A percentile compares a stretch with the other conserved stretches of the same genome.
phyloP scores from a whole-genome alignment of 2,797 vertebrate genomes.

The Lepilemur ruficaudatus region DNA sequence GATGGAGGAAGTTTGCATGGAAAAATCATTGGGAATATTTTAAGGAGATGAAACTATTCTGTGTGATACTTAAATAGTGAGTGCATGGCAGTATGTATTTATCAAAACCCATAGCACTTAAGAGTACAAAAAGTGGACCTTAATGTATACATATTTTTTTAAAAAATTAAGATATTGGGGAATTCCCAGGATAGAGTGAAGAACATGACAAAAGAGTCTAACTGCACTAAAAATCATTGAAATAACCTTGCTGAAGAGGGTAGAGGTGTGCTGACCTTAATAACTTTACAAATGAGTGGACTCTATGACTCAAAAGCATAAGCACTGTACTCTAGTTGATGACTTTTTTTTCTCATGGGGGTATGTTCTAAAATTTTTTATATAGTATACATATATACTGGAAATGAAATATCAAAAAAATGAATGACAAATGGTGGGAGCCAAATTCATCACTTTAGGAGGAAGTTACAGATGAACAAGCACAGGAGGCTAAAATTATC shows the following conservation, averaged over 20 bases:
- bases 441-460: neutral
- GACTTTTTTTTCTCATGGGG: neutral
- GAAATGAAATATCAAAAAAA: neutral
- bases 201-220: neutral
- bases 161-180: neutral
- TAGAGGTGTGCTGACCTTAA: neutral
- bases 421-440: neutral
- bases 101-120: neutral
- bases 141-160: neutral
- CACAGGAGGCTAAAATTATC: neutral
- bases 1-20: neutral
- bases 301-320: neutral
- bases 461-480: neutral
- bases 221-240: neutral
- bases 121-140: neutral
- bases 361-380: neutral
- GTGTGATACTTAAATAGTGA: neutral
- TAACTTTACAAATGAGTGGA: neutral
- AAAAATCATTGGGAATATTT: neutral
- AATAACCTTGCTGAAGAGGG: neutral
- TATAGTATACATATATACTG: neutral
- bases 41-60: neutral
- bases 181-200: neutral
- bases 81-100: neutral
- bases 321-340: too few species aligned